phyloP scores from a whole-genome alignment of 2,113 vertebrate genomes.

The Phyllostomus discolor region DNA sequence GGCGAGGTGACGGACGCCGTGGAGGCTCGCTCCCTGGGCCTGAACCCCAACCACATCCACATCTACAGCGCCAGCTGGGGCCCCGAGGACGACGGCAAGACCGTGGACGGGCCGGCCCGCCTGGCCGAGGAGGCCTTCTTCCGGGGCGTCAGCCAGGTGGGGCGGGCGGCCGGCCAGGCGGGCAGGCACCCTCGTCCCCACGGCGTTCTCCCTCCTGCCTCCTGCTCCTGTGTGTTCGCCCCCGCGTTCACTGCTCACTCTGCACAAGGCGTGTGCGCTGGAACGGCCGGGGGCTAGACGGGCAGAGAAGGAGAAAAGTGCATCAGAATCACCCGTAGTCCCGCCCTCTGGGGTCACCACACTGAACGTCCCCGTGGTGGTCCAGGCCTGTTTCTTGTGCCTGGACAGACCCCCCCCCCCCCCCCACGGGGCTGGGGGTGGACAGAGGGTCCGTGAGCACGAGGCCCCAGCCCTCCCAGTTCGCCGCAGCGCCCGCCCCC shows the following conservation, averaged over 20 bases:
- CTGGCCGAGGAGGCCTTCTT: constrained; percentile 95
- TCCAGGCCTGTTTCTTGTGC: not conserved
- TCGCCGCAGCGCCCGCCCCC: not conserved
- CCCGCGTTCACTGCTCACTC: not conserved
- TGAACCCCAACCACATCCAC: constrained; percentile 94
- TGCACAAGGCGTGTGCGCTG: not conserved
- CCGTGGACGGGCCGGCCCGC: constrained; percentile 95
- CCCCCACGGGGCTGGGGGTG: not conserved
- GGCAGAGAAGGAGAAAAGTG: not conserved
- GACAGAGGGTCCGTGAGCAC: not conserved
- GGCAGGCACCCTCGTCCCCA: rapidly evolving
- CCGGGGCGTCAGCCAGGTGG: constrained; percentile 93
- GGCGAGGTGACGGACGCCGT: constrained; percentile 98
- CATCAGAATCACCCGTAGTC: not conserved
- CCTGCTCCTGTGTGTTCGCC: not conserved
- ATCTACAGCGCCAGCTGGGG: constrained; percentile 97
- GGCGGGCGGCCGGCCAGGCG: not conserved
- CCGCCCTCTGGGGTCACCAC: not conserved
- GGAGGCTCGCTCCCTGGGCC: constrained; percentile 94
- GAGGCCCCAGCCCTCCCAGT: not conserved
- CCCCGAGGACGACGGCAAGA: constrained; percentile 96
- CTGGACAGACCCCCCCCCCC: not conserved
- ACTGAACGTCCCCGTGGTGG: not conserved
- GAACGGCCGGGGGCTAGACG: not conserved
- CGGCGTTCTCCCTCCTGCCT: rapidly evolving